Percentiles rank a stretch among this genome's conserved stretches.
phyloP scores from a whole-genome alignment of 2,113 vertebrate genomes.

The Salminus brasiliensis region DNA sequence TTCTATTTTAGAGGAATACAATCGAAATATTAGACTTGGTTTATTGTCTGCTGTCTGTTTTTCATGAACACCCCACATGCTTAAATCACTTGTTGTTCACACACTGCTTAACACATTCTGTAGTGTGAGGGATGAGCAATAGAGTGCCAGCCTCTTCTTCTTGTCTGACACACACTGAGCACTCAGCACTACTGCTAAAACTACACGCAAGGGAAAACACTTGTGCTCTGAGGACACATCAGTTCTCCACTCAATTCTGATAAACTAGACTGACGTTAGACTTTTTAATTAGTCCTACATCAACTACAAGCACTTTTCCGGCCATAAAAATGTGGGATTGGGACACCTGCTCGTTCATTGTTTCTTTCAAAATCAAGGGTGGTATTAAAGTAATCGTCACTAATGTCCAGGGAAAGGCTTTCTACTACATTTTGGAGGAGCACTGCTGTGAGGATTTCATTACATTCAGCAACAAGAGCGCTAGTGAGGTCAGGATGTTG shows the following conservation, averaged over 20 bases:
- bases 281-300: not conserved
- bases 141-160: conserved; percentile 12
- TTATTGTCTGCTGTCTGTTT: not conserved
- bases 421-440: too few species aligned
- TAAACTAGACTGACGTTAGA: not conserved
- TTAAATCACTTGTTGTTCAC: not conserved
- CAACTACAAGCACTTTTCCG: too few species aligned
- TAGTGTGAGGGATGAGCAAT: not conserved
- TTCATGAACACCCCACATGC: not conserved
- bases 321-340: too few species aligned
- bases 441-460: too few species aligned
- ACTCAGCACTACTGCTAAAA: not conserved
- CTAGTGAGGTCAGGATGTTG: too few species aligned
- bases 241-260: not conserved
- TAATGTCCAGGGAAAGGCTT: too few species aligned
- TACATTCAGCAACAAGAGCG: too few species aligned
- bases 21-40: not conserved
- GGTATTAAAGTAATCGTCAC: too few species aligned
- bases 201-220: not conserved
- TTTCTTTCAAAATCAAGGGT: too few species aligned
- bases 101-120: not conserved
- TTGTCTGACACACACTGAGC: conserved; percentile 15
- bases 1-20: not conserved
- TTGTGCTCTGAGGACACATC: not conserved
- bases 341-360: too few species aligned